phyloP scores from a whole-genome alignment of 2,797 vertebrate genomes.

The Tangara arthus region DNA sequence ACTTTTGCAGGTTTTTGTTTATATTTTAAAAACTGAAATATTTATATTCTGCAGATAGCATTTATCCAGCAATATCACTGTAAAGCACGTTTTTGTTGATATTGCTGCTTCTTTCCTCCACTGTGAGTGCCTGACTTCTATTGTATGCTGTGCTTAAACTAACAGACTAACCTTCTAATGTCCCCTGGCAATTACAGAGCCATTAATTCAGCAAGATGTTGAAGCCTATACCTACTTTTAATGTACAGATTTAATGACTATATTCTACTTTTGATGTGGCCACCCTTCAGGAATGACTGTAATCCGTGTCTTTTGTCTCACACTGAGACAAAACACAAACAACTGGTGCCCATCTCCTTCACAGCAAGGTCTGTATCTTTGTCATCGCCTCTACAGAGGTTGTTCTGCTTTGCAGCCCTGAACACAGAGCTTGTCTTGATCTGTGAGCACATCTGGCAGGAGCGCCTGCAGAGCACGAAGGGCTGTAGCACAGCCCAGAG shows the following conservation, averaged over 20 bases:
- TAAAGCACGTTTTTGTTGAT: neutral
- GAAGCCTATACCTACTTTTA: neutral
- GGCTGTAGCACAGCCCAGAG: neutral
- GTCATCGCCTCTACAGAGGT: neutral
- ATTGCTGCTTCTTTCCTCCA: neutral
- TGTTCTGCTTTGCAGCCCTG: neutral
- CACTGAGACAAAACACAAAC: neutral
- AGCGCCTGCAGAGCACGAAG: neutral
- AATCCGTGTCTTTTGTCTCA: neutral
- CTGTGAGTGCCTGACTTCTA: neutral
- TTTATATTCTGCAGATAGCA: neutral
- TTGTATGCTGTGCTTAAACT: neutral
- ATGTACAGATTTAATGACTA: neutral
- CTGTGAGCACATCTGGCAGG: neutral
- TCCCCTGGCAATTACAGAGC: neutral
- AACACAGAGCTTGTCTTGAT: neutral
- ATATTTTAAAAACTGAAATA: neutral
- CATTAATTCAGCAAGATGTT: neutral
- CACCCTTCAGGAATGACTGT: neutral
- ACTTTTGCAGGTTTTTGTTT: neutral
- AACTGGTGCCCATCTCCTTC: constrained; percentile 24
- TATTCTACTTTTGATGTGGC: constrained; percentile 5
- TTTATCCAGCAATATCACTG: neutral
- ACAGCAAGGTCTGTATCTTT: neutral
- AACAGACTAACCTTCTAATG: neutral